Evolutionary conservation across 2,113 vertebrate genomes (phyloP).

Genomic region (Chauna torquata): DNA sequence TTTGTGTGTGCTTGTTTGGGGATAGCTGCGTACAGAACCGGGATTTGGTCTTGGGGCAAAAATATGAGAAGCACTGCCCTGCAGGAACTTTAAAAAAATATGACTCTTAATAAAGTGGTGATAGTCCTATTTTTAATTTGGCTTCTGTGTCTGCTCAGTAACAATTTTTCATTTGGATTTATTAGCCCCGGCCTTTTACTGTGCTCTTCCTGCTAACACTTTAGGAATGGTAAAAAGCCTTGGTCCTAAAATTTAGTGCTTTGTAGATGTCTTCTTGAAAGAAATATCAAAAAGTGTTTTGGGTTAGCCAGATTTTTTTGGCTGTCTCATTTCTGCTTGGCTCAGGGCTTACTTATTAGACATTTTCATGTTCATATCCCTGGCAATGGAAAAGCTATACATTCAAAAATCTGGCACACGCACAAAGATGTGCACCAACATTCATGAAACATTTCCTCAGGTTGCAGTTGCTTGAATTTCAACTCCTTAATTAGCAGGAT

Average conservation of each 20-base stretch:
- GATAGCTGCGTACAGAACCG: background rate
- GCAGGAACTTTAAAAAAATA: conserved; percentile 28
- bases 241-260: conserved; percentile 31
- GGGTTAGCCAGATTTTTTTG: conserved; percentile 36
- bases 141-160: conserved; percentile 39
- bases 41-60: background rate
- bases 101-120: conserved; percentile 29
- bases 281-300: conserved; percentile 19
- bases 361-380: background rate
- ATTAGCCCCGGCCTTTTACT: background rate
- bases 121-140: conserved; percentile 64
- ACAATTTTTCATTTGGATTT: conserved; percentile 39
- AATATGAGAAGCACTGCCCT: background rate
- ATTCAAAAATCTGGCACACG: conserved; percentile 39
- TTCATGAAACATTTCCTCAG: conserved; percentile 32
- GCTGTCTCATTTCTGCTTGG: conserved; percentile 50
- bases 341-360: conserved; percentile 40
- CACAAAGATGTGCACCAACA: background rate
- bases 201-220: conserved; percentile 21
- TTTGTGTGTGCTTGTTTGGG: background rate
- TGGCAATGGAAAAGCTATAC: background rate
- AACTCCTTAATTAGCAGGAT: conserved; percentile 32
- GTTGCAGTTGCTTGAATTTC: conserved; percentile 37
- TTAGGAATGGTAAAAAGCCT: background rate
- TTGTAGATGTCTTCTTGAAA: conserved; percentile 23